Evolutionary conservation across 2,797 vertebrate genomes (phyloP).

Genomic region (Sardinella longiceps): DNA sequence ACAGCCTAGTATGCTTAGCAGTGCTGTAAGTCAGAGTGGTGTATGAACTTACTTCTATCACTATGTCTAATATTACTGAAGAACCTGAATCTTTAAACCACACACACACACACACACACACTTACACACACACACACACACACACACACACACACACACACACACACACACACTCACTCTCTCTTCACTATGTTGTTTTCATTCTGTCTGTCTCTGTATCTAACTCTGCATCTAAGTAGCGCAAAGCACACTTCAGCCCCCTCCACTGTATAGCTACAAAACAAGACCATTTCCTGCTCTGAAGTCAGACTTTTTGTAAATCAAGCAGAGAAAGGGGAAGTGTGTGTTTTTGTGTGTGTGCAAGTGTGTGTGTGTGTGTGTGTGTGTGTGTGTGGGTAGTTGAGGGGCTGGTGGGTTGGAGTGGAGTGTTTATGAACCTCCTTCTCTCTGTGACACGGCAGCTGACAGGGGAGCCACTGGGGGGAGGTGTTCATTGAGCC

Average conservation of each 20-base stretch:
- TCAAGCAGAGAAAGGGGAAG: conserved; percentile 39
- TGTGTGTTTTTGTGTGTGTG: background rate
- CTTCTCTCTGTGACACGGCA: conserved; percentile 54
- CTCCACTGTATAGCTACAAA: background rate
- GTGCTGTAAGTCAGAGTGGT: background rate
- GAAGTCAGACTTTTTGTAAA: conserved; percentile 60
- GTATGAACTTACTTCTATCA: background rate
- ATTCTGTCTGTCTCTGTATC: background rate
- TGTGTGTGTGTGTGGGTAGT: background rate
- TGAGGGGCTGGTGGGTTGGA: background rate
- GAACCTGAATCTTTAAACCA: background rate
- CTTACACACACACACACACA: background rate
- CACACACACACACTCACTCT: background rate
- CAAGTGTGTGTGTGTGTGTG: background rate
- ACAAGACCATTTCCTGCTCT: conserved; percentile 55
- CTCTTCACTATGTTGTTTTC: background rate
- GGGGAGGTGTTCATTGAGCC: background rate
- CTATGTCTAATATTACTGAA: background rate
- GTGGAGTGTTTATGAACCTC: conserved; percentile 22
- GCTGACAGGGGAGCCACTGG: conserved; percentile 45
- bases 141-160: background rate
- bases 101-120: background rate
- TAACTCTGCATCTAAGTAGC: background rate
- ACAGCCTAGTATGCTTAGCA: background rate
- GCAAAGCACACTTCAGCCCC: background rate